phyloP scores from a whole-genome alignment of 2,888 invertebrate species.

The Eremobia ochroleuca region DNA sequence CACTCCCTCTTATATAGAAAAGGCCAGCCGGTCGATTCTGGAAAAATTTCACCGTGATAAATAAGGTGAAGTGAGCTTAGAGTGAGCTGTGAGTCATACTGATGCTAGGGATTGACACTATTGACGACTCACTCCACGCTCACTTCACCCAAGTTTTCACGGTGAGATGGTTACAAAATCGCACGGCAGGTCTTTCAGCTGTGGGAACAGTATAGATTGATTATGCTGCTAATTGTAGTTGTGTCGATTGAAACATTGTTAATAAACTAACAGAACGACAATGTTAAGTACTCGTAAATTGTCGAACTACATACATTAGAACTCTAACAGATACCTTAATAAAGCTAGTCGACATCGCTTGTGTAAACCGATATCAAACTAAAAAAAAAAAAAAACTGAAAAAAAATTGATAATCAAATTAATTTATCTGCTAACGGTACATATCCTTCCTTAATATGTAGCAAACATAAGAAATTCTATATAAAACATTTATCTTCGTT shows the following conservation, averaged over 20 bases:
- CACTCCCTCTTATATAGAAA: no score
- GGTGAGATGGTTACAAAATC: no score
- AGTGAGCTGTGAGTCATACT: no score
- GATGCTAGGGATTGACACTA: no score
- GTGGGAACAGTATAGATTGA: no score
- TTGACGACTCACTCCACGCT: no score
- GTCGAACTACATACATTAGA: neutral
- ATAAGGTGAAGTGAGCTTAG: no score
- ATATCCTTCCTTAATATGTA: conserved; percentile 13
- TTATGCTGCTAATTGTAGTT: no score
- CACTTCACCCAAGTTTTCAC: no score
- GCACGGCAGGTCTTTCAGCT: no score
- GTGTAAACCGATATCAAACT: neutral
- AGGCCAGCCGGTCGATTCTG: no score
- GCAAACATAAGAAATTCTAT: conserved; percentile 37
- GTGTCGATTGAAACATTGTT: neutral
- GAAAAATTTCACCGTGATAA: no score
- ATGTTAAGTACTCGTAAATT: neutral
- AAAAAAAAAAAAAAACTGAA: neutral
- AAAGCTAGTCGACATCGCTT: neutral
- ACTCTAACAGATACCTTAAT: neutral
- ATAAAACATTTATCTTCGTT: conserved; percentile 55
- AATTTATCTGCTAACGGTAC: conserved; percentile 29
- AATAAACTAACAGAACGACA: neutral
- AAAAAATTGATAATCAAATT: neutral